Conservation (phyloP, 2,888 invertebrate genomes). For the Rhagonycha fulva region DNA sequence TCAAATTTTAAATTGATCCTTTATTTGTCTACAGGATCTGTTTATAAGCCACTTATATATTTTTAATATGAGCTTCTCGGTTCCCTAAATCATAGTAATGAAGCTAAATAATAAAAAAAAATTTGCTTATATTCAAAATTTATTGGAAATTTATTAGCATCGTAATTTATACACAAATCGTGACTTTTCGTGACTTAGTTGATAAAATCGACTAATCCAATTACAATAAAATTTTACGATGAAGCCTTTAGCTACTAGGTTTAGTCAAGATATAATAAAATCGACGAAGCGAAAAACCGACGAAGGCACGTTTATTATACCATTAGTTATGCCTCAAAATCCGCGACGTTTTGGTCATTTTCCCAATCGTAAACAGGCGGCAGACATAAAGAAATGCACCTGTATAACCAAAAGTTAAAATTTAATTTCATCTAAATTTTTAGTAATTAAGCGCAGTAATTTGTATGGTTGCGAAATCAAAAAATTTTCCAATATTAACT, state of each 20-base stretch:
- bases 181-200: constrained; percentile 16
- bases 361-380: not conserved
- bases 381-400: not conserved
- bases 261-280: constrained; percentile 11
- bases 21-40: constrained; percentile 53
- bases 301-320: constrained; percentile 18
- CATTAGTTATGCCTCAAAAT: constrained; percentile 19
- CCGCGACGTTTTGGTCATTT: constrained; percentile 5
- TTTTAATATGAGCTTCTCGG: constrained; percentile 48
- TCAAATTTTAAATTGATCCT: constrained; percentile 54
- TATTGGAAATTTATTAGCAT: constrained; percentile 1
- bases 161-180: constrained; percentile 4
- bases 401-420: not conserved
- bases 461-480: not conserved
- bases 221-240: constrained; percentile 25
- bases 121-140: not conserved
- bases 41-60: constrained; percentile 52
- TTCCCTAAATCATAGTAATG: constrained; percentile 16
- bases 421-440: not conserved
- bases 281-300: constrained; percentile 5
- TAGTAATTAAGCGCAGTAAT: not conserved
- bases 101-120: not conserved
- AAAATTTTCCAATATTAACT: not conserved
- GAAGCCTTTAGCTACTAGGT: not conserved
- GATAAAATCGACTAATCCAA: constrained; percentile 17